phyloP scores from a whole-genome alignment of 2,888 invertebrate genomes.

The Apotomis capreana region DNA sequence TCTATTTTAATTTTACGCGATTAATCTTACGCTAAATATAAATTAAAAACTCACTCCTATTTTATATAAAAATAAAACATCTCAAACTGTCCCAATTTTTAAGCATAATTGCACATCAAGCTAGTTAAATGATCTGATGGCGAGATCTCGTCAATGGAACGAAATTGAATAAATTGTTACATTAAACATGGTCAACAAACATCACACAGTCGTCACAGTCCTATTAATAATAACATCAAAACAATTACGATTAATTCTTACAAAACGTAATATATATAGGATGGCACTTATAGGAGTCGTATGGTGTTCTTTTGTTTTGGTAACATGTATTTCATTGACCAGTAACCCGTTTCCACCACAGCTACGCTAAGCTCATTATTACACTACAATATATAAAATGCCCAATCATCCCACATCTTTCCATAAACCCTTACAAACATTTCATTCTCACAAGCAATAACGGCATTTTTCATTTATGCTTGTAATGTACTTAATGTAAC shows the following conservation, averaged over 20 bases:
- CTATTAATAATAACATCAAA: conserved; percentile 1
- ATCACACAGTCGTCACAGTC: conserved; percentile 8
- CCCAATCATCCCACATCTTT: conserved; percentile 44
- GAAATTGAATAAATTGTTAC: not conserved
- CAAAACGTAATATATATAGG: conserved; percentile 9
- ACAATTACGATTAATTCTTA: conserved; percentile 2
- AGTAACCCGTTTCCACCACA: conserved; percentile 47
- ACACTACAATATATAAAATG: conserved; percentile 49
- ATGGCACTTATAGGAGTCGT: conserved; percentile 25
- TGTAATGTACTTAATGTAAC: conserved; percentile 5
- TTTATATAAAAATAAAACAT: not conserved
- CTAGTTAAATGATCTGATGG: not conserved
- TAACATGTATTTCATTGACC: conserved; percentile 42
- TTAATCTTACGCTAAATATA: not conserved
- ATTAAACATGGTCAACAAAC: conserved; percentile 1
- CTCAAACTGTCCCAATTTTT: not conserved
- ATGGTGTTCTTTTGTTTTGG: conserved; percentile 3
- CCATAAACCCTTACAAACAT: conserved; percentile 36
- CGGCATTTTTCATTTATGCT: conserved; percentile 11
- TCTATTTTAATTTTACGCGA: not conserved
- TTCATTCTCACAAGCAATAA: conserved; percentile 33
- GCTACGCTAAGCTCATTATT: conserved; percentile 53
- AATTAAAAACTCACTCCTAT: not conserved
- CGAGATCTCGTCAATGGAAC: conserved; percentile 6
- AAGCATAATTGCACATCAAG: not conserved